A percentile compares a stretch with the other conserved stretches of the same genome.
Conservation (phyloP, 2,113 vertebrate species). For the Proterorhinus semilunaris region DNA sequence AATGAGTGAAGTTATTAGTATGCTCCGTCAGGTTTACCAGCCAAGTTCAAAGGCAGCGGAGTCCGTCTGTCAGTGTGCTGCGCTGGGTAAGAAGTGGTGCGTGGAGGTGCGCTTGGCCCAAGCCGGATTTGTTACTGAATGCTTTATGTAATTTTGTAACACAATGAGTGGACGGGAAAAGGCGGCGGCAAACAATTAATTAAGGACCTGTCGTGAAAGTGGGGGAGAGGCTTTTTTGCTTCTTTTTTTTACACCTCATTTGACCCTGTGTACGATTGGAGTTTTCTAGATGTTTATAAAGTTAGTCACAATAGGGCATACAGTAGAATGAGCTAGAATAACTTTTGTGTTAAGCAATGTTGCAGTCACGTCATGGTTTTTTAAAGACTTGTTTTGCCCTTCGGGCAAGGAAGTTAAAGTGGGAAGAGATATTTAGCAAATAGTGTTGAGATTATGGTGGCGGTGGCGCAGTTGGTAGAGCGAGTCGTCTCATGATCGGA, state of each 20-base stretch:
- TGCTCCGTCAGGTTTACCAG: constrained; percentile 39
- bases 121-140: constrained; percentile 56
- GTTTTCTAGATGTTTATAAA: neutral
- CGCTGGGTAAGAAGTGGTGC: constrained; percentile 33
- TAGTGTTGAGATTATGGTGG: too few relatives aligned
- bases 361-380: too few relatives aligned
- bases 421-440: too few relatives aligned
- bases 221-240: constrained; percentile 6
- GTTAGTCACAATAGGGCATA: constrained; percentile 17
- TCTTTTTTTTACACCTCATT: constrained; percentile 16
- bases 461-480: too few relatives aligned
- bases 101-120: constrained; percentile 39
- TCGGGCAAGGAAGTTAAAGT: too few relatives aligned
- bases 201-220: constrained; percentile 6
- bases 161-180: constrained; percentile 41
- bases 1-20: constrained; percentile 54
- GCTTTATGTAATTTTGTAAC: constrained; percentile 57
- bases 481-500: too few relatives aligned
- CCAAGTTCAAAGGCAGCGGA: constrained; percentile 67
- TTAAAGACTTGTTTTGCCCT: too few relatives aligned
- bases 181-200: constrained; percentile 14
- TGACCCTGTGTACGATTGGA: constrained; percentile 8
- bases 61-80: constrained; percentile 53
- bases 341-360: constrained; percentile 17
- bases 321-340: constrained; percentile 1